phyloP scores from a whole-genome alignment of 1,140 invertebrate species.

The Drosophila ambigua region DNA sequence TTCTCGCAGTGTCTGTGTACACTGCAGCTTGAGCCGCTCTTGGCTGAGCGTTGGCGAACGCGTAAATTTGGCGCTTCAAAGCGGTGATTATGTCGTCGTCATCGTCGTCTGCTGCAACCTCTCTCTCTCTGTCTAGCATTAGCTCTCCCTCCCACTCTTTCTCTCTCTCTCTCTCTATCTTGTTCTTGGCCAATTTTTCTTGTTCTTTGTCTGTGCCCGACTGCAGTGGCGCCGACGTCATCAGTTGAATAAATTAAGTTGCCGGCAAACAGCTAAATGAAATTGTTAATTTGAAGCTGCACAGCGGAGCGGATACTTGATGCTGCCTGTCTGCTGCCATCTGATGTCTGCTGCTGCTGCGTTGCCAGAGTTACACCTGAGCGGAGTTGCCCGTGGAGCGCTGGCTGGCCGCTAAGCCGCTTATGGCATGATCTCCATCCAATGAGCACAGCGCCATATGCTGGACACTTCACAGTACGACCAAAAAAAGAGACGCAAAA shows the following conservation, averaged over 20 bases:
- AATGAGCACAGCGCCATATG: conserved; percentile 35
- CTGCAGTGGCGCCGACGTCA: conserved; percentile 37
- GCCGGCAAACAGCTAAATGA: conserved; percentile 66
- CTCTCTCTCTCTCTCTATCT: not conserved
- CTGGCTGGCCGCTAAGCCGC: conserved; percentile 60
- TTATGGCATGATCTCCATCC: conserved; percentile 66
- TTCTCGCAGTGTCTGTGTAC: not conserved
- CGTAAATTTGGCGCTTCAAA: conserved; percentile 69
- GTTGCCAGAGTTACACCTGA: conserved; percentile 24
- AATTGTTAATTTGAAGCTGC: conserved; percentile 73
- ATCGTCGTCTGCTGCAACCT: conserved; percentile 37
- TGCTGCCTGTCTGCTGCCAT: conserved; percentile 25
- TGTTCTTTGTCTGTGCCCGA: conserved; percentile 4
- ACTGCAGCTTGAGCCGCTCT: conserved; percentile 50
- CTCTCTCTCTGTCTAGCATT: not conserved
- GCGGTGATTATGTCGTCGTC: conserved; percentile 73
- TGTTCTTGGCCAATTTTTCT: conserved; percentile 46
- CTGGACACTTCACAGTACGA: conserved; percentile 6
- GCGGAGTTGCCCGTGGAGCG: conserved; percentile 34
- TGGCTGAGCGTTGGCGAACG: conserved; percentile 49
- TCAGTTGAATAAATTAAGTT: conserved; percentile 74
- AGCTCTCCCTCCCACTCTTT: not conserved
- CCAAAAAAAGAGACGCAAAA: not conserved
- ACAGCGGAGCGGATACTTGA: conserved; percentile 72
- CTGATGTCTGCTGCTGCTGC: conserved; percentile 43